Base-by-base conservation (phyloP, 2,888 invertebrate genomes). In the Adelognathus sp. region DNA sequence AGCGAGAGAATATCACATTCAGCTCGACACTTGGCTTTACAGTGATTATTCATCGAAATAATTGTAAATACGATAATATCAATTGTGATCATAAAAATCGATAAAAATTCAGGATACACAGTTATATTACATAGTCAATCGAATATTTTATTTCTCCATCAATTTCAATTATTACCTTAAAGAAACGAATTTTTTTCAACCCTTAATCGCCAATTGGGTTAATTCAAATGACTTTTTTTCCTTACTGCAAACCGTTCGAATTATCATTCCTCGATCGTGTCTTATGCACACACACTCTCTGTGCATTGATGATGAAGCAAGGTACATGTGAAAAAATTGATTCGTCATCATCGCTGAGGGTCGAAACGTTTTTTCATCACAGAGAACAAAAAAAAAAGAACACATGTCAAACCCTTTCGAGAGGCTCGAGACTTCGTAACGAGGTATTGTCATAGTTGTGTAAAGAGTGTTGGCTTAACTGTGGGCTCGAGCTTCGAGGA, bases 321-420 rank as follows among this genome's bases (percentile, higher is more conserved):
- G 14, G 24, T 29, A 9, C 9, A 31, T n/a, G 18, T 14, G n/a
- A 39, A n/a, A 24, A 18, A 56, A 66, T 66, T 58, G 36, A 33
- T 60, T 14, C 27, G 39, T 58, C 39, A 50, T 50, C 50, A n/a
- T n/a, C n/a, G n/a, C 16, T 50, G 36, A 29, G 29, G 33, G 31
- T 69, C n/a, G n/a, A 52, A 52, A 39, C 27, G 41, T 24, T 33
- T 54, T 69, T 18, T n/a, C n/a, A n/a, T n/a, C n/a, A n/a, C n/a
- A 3, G 2, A 29, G 14, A 1, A 36, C 33, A 9, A 63, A 29
- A 41, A 54, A 41, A 36, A 61, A 33, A 36, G 36, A 54, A 56
- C 31, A 61, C 33, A 33, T 75, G 60, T 44, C 11, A 11, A 41
- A 33, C 33, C 60, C 41, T 54, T 69, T 33, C 9, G 50, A 9